Conservation (phyloP, 2,113 vertebrate genomes). For the Oreochromis aureus region DNA sequence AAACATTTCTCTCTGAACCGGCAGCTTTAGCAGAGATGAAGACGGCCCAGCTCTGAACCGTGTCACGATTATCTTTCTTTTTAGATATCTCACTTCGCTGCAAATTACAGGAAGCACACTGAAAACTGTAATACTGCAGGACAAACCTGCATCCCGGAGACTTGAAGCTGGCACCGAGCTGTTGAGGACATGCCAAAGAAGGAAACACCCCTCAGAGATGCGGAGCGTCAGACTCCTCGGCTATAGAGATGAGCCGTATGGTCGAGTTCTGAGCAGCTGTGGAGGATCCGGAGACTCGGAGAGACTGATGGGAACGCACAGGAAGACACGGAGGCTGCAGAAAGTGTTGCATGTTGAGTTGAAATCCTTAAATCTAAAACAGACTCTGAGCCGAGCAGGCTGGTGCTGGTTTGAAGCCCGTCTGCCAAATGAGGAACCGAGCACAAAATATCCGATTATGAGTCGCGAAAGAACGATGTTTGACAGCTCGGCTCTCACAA, state of each 20-base stretch:
- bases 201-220: background rate
- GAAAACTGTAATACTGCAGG: background rate
- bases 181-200: background rate
- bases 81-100: accelerated
- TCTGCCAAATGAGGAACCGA: background rate
- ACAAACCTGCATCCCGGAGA: background rate
- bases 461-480: background rate
- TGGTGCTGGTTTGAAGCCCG: background rate
- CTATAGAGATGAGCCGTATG: accelerated
- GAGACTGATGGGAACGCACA: background rate
- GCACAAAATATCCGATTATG: accelerated
- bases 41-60: background rate
- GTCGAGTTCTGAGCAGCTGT: accelerated
- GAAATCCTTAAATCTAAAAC: background rate
- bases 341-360: background rate
- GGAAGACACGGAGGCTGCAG: background rate
- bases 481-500: background rate
- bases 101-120: background rate
- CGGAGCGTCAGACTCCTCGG: accelerated
- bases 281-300: background rate
- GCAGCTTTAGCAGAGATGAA: background rate
- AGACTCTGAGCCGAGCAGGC: background rate
- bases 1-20: background rate
- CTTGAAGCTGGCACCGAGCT: background rate
- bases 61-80: background rate